Evolutionary conservation across 1,140 invertebrate genomes (phyloP).

Genomic region (Chrysoperla carnea): DNA sequence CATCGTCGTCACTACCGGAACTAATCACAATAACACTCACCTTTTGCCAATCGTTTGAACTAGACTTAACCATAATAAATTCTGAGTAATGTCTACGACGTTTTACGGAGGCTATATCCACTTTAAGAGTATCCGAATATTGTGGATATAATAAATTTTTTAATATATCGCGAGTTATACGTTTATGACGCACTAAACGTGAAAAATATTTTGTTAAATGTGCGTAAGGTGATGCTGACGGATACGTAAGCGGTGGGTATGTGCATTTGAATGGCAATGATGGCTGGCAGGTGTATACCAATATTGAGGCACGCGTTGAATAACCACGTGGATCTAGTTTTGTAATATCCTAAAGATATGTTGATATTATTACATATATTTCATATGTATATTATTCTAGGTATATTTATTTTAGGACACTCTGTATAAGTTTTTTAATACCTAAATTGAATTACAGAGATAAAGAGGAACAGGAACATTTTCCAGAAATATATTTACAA

Average conservation of each 20-base stretch:
- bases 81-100: conserved; percentile 34
- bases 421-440: no score
- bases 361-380: conserved; percentile 1
- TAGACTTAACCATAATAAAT: conserved; percentile 29
- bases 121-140: conserved; percentile 26
- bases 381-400: not conserved
- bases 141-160: conserved; percentile 52
- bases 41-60: conserved; percentile 27
- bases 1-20: conserved; percentile 17
- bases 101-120: conserved; percentile 28
- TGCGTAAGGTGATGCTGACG: conserved; percentile 44
- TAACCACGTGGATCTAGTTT: conserved; percentile 29
- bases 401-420: not conserved
- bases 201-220: conserved; percentile 57
- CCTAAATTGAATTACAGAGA: no score
- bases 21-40: conserved; percentile 30
- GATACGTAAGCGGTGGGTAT: conserved; percentile 39
- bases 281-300: conserved; percentile 23
- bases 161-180: conserved; percentile 48
- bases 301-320: conserved; percentile 27
- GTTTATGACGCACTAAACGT: conserved; percentile 47
- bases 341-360: conserved; percentile 4
- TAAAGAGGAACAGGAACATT: no score
- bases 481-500: no score
- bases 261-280: conserved; percentile 32